Base-by-base conservation (phyloP, 53 echinoderm and acorn worm species). In the Echinometra lucunter region DNA sequence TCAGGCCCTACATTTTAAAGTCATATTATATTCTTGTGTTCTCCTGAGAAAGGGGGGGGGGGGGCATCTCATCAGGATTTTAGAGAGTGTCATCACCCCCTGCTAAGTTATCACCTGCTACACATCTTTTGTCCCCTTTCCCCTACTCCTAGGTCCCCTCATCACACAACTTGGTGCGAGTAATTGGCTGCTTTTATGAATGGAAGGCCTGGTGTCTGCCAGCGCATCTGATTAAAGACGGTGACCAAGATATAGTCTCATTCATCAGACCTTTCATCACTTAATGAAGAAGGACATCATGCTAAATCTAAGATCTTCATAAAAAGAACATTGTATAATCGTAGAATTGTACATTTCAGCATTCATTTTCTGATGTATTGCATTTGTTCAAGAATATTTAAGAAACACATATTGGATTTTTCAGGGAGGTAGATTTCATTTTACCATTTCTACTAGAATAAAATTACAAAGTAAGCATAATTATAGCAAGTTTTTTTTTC, bases 101-200 rank as follows among this genome's bases (percentile, higher is more conserved):
- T 19, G 19, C 35, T 60, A 58, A 60, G 60, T 18, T 40, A 58
- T 89, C 89, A 89, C 89, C 89, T 89, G 89, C 89, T 28, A 53
- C 6, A 40, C 35, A 37, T 37, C 38, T 89, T 85, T 89, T 89
- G 38, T 37, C 89, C 89, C 89, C 58, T 9, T 8, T 40, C 35
- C 89, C 10, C 45, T 16, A 23, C 42, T 42, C 16, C 78, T 32
- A 21, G 8, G 44, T 81, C 25, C 23, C 60, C 58, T 58, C 89
- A 58, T 57, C 89, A 89, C 60, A 37, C 40, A 58, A 11, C 12
- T 6, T 37, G 37, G 89, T 60, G 58, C 38, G 37, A 45, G 89
- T 89, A 89, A 89, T 89, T 89, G 89, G 89, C 89, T 49, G 89
- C 89, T 89, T 89, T 89, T 89, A 89, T 89, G 89, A 89, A 89